Base-by-base conservation (phyloP, 2,113 vertebrate species). In the Etia nguti region DNA sequence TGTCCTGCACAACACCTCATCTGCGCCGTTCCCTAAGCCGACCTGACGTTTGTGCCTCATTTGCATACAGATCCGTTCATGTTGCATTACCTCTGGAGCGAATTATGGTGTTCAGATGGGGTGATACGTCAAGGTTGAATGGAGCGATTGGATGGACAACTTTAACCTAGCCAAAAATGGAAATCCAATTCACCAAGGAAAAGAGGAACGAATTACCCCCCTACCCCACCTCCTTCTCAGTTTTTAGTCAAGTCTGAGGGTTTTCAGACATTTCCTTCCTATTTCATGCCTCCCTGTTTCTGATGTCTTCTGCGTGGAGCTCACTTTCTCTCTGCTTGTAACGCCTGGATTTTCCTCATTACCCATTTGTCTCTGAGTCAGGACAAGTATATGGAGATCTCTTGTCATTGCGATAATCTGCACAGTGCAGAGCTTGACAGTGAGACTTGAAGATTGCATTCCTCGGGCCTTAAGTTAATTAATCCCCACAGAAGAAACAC, bases 61-160 rank as follows among this genome's bases (percentile, higher is more conserved):
- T 95, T 94, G 90, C 95, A 96, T 95, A 94, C 81, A 93, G 94
- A 95, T 92, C 89, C 80, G 87, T 94, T 96, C 94, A 92, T 80
- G 94, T 95, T 94, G 94, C 90, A 88, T 95, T 95, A 96, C 93
- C 87, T 95, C 94, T 93, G 84, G 92, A 94, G 87, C n/a, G 84
- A 89, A 89, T 95, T 93, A 95, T 79, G 91, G 88, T 73, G 36
- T 79, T 95, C 93, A 90, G 92, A 94, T 94, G 93, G 81, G 89
- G 90, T 88, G 93, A 95, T 96, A 90, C 89, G 88, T 95, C 92
- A 94, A 93, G 88, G 87, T 82, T 87, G 85, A 92, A 82, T 91
- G 84, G 52, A 86, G 36, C 15, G 86, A 92, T 93, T 92, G 93
- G 91, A 92, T 54, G 80, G 93, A 94, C 94, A 96, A 93, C 95